Conservation (phyloP, 1,140 invertebrate genomes). For the Drosophila mojavensis region DNA sequence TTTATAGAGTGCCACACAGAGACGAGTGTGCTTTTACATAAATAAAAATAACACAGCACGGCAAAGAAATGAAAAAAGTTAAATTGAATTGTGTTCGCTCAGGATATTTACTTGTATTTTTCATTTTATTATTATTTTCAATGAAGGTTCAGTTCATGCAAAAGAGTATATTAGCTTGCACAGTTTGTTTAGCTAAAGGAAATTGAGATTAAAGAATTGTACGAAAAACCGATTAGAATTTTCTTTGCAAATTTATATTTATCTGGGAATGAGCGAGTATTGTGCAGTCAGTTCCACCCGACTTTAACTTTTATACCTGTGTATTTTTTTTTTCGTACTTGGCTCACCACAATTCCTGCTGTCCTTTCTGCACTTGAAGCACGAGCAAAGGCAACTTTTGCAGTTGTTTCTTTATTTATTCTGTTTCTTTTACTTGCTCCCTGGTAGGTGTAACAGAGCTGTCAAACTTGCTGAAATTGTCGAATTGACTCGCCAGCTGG, state of each 20-base stretch:
- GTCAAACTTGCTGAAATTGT: constrained; percentile 66
- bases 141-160: background rate
- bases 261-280: too few relatives aligned
- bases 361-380: constrained; percentile 61
- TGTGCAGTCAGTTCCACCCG: too few relatives aligned
- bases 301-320: too few relatives aligned
- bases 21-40: constrained; percentile 41
- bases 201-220: too few relatives aligned
- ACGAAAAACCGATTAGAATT: too few relatives aligned
- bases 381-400: constrained; percentile 66
- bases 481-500: constrained; percentile 10
- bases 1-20: constrained; percentile 26
- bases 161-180: too few relatives aligned
- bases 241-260: too few relatives aligned
- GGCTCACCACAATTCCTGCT: constrained; percentile 48
- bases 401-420: constrained; percentile 29
- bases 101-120: constrained; percentile 57
- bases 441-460: constrained; percentile 60
- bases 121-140: constrained; percentile 7
- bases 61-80: constrained; percentile 75
- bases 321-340: constrained; percentile 20
- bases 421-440: constrained; percentile 15
- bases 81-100: constrained; percentile 78
- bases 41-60: constrained; percentile 70
- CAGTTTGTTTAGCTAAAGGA: too few relatives aligned